Conservation (phyloP, 2,888 invertebrate genomes). For the Mythimna lalbum region DNA sequence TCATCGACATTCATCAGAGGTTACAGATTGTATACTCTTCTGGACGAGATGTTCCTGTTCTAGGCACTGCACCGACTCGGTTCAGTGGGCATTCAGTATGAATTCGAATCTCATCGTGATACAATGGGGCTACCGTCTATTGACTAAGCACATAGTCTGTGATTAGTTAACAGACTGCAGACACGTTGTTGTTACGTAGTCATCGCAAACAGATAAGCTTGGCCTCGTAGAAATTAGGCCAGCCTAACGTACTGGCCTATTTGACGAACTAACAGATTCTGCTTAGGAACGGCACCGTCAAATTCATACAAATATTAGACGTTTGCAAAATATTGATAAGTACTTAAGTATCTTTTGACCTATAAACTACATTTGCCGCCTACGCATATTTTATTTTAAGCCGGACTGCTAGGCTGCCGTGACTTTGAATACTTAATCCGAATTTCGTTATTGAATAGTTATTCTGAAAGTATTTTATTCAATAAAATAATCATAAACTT, state of each 20-base stretch:
- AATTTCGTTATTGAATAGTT: conserved; percentile 18
- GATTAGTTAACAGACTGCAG: not conserved
- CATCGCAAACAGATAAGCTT: conserved; percentile 7
- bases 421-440: conserved; percentile 33
- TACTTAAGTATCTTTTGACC: not conserved
- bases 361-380: conserved; percentile 9
- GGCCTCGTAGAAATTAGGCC: conserved; percentile 16
- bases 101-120: not conserved
- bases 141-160: not conserved
- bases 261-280: conserved; percentile 5
- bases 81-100: not conserved
- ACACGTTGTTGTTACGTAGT: not conserved
- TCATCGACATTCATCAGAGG: conserved; percentile 8
- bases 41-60: not conserved
- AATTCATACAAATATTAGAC: not conserved
- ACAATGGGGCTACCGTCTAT: not conserved
- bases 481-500: conserved; percentile 24
- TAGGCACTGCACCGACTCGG: conserved; percentile 6
- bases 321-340: not conserved
- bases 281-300: not conserved
- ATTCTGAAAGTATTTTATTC: conserved; percentile 19
- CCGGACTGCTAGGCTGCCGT: conserved; percentile 11
- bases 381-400: conserved; percentile 17
- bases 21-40: conserved; percentile 6
- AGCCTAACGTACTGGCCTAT: conserved; percentile 22